Base-by-base conservation (phyloP, 2,797 vertebrate genomes). In the Gastrophryne carolinensis region DNA sequence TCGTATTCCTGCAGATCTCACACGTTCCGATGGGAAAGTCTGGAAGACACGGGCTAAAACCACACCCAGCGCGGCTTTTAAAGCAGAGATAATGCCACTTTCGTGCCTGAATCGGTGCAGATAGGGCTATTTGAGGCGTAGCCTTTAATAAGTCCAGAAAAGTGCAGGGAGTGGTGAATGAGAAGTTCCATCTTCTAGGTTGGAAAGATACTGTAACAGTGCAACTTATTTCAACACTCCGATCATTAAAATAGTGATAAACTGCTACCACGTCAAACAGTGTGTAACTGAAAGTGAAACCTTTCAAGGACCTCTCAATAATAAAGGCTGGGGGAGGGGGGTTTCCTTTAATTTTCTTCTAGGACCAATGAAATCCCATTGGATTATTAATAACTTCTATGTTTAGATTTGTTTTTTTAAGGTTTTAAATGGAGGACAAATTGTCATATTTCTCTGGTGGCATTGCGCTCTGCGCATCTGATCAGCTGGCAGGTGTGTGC, bases 51-150 rank as follows among this genome's bases (percentile, higher is more conserved):
- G 49, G 52, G 81, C 83, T 70, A 76, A 70, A 74, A 88, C 90
- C 89, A 80, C 91, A 91, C 89, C 92, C 94, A 94, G 93, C 91
- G 83, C 86, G 87, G 90, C 54, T 66, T 67, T 87, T 83, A 79
- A 90, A 87, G 88, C 90, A 80, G 83, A 78, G 81, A 70, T 75
- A 15, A 37, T 8, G 63, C 50, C 53, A 54, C 67, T 63, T 78
- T 60, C 65, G 44, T 60, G 75, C 68, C 75, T 41, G 53, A 29
- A 70, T 47, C 44, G 67, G 37, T 63, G 44, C 60, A 37, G 10
- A 71, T 64, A 24, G 41, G 17, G 29, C 15, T 24, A 52, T 53
- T 5, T 15, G 26, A 44, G 37, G 30, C 58, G 19, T 50, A 30
- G 29, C 27, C n/a, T 24, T 21, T 39, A 17, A 7, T 12, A 17